A percentile compares a stretch with the other conserved stretches of the same genome.
phyloP scores from a whole-genome alignment of 2,797 vertebrate genomes.

The Peromyscus melanophrys region DNA sequence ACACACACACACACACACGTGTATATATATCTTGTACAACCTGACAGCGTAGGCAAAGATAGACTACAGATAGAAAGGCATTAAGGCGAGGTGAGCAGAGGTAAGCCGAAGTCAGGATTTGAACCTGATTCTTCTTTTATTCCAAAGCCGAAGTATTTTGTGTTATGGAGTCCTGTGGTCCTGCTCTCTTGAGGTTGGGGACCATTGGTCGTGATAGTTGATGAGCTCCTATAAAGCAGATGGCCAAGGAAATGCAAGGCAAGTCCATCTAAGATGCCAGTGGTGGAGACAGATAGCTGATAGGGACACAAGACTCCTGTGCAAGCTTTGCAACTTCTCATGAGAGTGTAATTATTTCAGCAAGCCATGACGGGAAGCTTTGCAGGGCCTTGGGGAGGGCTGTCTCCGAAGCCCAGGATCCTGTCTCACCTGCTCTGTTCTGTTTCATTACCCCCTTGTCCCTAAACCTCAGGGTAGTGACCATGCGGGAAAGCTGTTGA shows the following conservation, averaged over 20 bases:
- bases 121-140: not conserved
- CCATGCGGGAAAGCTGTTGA: not conserved
- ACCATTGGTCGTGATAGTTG: not conserved
- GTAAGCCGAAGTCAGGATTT: not conserved
- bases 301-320: not conserved
- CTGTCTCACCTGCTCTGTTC: not conserved
- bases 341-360: slow-evolving; percentile 44
- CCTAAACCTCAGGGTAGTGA: not conserved
- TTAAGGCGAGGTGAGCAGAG: not conserved
- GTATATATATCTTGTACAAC: not conserved
- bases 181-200: not conserved
- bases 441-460: not conserved
- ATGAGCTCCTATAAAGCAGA: not conserved
- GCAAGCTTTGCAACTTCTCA: slow-evolving; percentile 32
- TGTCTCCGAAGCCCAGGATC: too few relatives aligned
- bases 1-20: too few relatives aligned
- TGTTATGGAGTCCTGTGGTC: not conserved
- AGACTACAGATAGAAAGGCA: not conserved
- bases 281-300: not conserved
- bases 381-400: not conserved
- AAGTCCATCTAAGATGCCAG: not conserved
- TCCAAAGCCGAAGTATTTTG: not conserved
- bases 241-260: not conserved
- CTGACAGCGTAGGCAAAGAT: not conserved
- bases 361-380: not conserved